Evolutionary conservation across 1,140 invertebrate genomes (phyloP).

Genomic region (Polypedilum vanderplanki): DNA sequence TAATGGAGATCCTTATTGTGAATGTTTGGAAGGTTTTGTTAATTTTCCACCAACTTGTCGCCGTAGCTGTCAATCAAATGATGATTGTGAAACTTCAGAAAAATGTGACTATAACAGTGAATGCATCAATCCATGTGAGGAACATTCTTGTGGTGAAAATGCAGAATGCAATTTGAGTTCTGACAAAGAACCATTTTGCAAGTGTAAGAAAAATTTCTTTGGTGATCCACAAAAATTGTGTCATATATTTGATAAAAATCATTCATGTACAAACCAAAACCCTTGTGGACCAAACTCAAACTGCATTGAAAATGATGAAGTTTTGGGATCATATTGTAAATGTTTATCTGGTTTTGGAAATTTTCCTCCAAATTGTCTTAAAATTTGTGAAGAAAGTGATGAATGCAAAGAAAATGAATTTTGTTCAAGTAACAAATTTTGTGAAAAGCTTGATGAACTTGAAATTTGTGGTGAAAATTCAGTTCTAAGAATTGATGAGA

Average conservation of each 20-base stretch:
- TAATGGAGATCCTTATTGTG: neutral
- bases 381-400: neutral
- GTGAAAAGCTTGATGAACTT: neutral
- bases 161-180: too few species aligned
- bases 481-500: neutral
- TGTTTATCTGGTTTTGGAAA: neutral
- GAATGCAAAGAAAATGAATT: neutral
- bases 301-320: neutral
- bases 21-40: neutral
- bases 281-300: neutral
- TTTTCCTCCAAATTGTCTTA: neutral
- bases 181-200: neutral
- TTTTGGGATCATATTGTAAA: neutral
- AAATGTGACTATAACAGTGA: too few species aligned
- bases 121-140: too few species aligned
- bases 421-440: neutral
- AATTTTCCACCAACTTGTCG: neutral
- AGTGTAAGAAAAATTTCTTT: neutral
- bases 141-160: too few species aligned
- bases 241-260: neutral
- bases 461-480: neutral
- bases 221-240: neutral
- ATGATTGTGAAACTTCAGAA: neutral
- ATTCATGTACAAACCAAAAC: neutral
- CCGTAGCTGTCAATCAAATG: neutral